Evolutionary conservation across 2,888 invertebrate species (phyloP), one percentile per base, ranked within the genome.

Genomic region (Drosophila crucigera): DNA sequence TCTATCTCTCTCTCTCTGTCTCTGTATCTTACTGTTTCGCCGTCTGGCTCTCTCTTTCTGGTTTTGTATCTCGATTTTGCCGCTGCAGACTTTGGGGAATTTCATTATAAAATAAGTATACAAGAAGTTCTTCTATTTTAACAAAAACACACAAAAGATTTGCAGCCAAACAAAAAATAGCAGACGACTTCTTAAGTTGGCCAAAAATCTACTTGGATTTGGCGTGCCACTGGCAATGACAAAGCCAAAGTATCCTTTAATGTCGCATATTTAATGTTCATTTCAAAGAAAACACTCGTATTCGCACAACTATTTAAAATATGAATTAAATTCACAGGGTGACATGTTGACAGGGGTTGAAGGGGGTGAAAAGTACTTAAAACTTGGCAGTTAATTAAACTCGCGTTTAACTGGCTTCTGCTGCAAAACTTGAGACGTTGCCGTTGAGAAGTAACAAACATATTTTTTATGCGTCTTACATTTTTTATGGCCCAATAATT

Each of bases 401-500:
- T 67, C 72, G 62, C 69, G 75, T 84, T 77, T 70, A 80, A 80
- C 67, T 75, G 60, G 63, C 55, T 68, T 66, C 65, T 68, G 35
- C 43, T 59, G 60, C 49, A 65, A 76, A 83, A 76, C 54, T 77
- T 80, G 68, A 39, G 55, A 41, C 47, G 41, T 37, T 64, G 56
- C 54, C 54, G 68, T 33, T 53, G 54, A 59, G 7, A 61, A 63
- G 72, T 70, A 81, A 65, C 75, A 71, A 78, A 82, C 79, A 91
- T 87, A 83, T 86, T 81, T 82, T 73, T 84, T 72, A 87, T 68
- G 74, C 63, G 63, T 66, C 82, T 84, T 87, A 82, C 90, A 91
- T 85, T 90, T 91, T 85, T 86, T 84, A 91, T 87, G 91, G 82
- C 79, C 73, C 85, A 87, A 89, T 91, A 90, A 89, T 89, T 86